These are phyloP conservation scores for Drosophila teissieri DNA, from an alignment of 1,140 invertebrate genomes.

Conservation along the genomic window DNA sequence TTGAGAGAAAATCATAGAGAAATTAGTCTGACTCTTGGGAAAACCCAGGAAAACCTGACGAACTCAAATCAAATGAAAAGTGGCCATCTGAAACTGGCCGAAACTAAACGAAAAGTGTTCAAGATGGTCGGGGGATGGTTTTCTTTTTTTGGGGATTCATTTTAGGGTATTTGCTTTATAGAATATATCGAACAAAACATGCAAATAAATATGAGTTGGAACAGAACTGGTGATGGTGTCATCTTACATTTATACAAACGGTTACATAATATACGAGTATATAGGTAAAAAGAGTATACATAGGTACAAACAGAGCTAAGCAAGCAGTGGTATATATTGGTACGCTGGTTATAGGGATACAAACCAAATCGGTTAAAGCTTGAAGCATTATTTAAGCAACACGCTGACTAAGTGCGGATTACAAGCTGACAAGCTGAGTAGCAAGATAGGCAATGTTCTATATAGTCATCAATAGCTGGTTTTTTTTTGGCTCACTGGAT, in stretches of 20 bases:
- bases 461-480: slow-evolving; percentile 19
- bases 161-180: slow-evolving; percentile 39
- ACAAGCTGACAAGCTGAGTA: slow-evolving; percentile 51
- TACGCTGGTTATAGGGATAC: slow-evolving; percentile 23
- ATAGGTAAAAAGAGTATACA: slow-evolving; percentile 1
- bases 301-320: slow-evolving; percentile 30
- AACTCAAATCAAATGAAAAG: slow-evolving; percentile 19
- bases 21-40: slow-evolving; percentile 42
- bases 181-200: slow-evolving; percentile 48
- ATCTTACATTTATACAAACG: slow-evolving; percentile 43
- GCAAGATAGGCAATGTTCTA: slow-evolving; percentile 26
- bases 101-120: slow-evolving; percentile 52
- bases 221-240: slow-evolving; percentile 54
- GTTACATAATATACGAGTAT: slow-evolving; percentile 8
- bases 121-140: slow-evolving; percentile 59
- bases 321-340: slow-evolving; percentile 46
- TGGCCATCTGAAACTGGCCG: slow-evolving; percentile 1
- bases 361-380: slow-evolving; percentile 53
- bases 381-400: slow-evolving; percentile 51
- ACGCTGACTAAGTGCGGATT: slow-evolving; percentile 50
- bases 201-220: slow-evolving; percentile 60
- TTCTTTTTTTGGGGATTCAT: slow-evolving; percentile 24
- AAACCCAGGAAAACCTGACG: slow-evolving; percentile 49
- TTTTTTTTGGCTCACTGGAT: slow-evolving; percentile 26
- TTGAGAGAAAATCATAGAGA: slow-evolving; percentile 56